phyloP scores from a whole-genome alignment of 2,888 invertebrate species.

The Linnaemya tessellans region DNA sequence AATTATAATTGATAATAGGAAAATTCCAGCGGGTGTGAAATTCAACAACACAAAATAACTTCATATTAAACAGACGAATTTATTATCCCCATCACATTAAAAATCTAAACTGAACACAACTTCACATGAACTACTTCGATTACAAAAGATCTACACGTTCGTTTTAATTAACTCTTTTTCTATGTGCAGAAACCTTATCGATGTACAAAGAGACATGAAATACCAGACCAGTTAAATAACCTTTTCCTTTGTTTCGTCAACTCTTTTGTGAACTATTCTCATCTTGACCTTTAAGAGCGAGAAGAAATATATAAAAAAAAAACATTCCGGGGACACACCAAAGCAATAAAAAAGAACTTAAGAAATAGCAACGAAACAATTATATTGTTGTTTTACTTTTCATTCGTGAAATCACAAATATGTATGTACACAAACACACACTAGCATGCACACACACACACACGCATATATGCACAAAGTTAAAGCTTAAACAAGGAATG shows the following conservation, averaged over 20 bases:
- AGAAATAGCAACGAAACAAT: conserved; percentile 29
- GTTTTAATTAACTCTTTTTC: background rate
- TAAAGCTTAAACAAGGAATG: background rate
- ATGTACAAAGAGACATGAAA: background rate
- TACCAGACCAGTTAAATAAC: background rate
- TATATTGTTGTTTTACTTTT: conserved; percentile 13
- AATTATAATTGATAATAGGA: no score
- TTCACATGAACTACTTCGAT: background rate
- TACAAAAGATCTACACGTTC: background rate
- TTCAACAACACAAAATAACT: no score
- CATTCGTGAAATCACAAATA: background rate
- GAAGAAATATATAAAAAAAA: background rate
- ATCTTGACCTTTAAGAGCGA: conserved; percentile 33
- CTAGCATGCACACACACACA: background rate
- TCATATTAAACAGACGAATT: no score
- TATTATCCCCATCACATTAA: no score
- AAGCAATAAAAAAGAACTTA: background rate
- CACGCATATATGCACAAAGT: background rate
- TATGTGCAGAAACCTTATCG: background rate
- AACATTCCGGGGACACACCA: background rate
- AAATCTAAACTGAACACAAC: no score
- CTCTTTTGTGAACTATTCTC: background rate
- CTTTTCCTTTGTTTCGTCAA: conserved; percentile 7
- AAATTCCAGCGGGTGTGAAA: no score
- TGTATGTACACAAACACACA: background rate